Evolutionary conservation across 2,888 invertebrate species (phyloP), one percentile per base, ranked within the genome.

Genomic region (Furcula furcula): DNA sequence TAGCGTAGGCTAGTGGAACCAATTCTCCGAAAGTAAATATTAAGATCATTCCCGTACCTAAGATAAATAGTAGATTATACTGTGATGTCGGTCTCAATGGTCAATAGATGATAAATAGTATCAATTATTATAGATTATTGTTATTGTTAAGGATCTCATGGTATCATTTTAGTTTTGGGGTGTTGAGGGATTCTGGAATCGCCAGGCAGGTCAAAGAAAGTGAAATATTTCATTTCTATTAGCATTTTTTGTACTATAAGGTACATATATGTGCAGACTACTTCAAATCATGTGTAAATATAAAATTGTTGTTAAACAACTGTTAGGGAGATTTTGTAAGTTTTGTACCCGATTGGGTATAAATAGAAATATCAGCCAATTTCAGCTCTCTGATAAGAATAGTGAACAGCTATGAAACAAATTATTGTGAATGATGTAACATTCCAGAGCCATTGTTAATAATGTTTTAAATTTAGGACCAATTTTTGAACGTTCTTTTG

Each of bases 401-500:
- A 63, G 57, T 58, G 46, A 56, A 74, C 66, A 68, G 62, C 54
- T 66, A 60, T 63, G 64, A 48, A 75, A 77, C 73, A 69, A 69
- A 72, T 64, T 65, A 70, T 73, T 74, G 66, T 73, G 77, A 74
- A 80, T 78, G 76, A 77, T 74, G 71, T 66, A 64, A 88, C 88
- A 88, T 88, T 88, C 88, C 88, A 88, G 85, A 85, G 81, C 84
- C 83, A 87, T 87, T 88, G 88, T 88, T 87, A 86, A 85, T 78
- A 82, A 83, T 84, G 83, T 87, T 40, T 87, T 87, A 87, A 84
- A 68, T 81, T 87, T 87, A 87, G 87, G 87, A 87, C 87, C 87
- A 87, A 87, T 87, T 88, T 88, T 88, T 86, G 78, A 87, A 85
- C 75, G 83, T 87, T 87, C 85, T 87, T 87, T 87, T 84, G 83